These are phyloP conservation scores for Ceratosolen fusciceps DNA, from an alignment of 1,140 invertebrate species.

Conservation along the genomic window DNA sequence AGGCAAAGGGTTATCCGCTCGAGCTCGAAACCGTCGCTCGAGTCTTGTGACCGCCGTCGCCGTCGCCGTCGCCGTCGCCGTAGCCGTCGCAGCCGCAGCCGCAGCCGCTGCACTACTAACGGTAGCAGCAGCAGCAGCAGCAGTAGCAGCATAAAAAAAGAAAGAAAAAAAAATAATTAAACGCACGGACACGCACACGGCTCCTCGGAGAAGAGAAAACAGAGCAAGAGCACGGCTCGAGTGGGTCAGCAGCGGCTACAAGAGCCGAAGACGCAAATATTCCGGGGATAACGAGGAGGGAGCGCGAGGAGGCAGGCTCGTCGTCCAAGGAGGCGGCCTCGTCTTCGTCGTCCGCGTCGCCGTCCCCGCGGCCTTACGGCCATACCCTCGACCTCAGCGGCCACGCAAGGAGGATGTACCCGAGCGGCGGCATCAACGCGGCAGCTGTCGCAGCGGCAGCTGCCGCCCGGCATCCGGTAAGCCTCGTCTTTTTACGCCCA, in stretches of 20 bases:
- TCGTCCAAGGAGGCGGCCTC: slow-evolving; percentile 8
- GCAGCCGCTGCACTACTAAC: no score
- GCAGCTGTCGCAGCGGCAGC: slow-evolving; percentile 75
- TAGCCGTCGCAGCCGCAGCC: no score
- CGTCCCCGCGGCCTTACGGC: slow-evolving; percentile 23
- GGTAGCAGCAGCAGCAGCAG: no score
- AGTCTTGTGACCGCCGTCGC: no score
- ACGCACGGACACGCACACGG: no score
- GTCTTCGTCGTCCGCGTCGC: slow-evolving; percentile 13
- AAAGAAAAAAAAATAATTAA: no score
- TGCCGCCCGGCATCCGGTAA: slow-evolving; percentile 75
- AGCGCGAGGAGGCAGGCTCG: slow-evolving; percentile 43
- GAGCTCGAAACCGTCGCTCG: neutral
- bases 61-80: no score
- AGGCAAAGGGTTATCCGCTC: neutral
- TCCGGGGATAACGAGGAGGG: slow-evolving; percentile 35
- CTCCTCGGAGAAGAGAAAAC: no score
- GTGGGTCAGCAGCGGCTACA: neutral
- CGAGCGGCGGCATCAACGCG: slow-evolving; percentile 75
- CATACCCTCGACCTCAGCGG: slow-evolving; percentile 26
- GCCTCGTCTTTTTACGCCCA: slow-evolving; percentile 43
- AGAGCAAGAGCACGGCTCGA: neutral
- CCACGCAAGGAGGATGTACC: slow-evolving; percentile 69
- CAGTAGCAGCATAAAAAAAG: no score
- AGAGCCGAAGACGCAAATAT: slow-evolving; percentile 35